These are phyloP conservation scores for Eledone cirrhosa DNA, from an alignment of 2,888 invertebrate genomes.

Conservation along the genomic window DNA sequence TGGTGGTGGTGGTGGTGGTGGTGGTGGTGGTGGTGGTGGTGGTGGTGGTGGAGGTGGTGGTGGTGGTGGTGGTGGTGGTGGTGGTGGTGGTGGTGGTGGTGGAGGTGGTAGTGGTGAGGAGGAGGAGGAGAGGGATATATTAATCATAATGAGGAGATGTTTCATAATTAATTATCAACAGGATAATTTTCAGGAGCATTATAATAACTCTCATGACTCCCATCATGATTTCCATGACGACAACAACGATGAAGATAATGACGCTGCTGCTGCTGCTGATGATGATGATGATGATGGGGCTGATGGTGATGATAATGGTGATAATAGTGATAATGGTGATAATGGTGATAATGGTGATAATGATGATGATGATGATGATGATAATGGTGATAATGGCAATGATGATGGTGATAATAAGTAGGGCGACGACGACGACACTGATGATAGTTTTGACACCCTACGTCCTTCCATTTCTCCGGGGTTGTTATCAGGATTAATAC, in stretches of 20 bases:
- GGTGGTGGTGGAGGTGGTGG: background rate
- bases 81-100: background rate
- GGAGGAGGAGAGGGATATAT: background rate
- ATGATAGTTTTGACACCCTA: too few relatives aligned
- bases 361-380: background rate
- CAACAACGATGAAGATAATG: background rate
- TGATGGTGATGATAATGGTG: background rate
- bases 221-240: background rate
- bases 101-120: background rate
- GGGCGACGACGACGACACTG: too few relatives aligned
- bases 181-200: too few relatives aligned
- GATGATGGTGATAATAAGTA: too few relatives aligned
- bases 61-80: background rate
- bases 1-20: background rate
- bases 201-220: too few relatives aligned
- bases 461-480: too few relatives aligned
- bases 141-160: background rate
- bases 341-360: background rate
- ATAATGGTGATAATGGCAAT: background rate
- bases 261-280: background rate
- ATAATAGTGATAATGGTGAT: background rate
- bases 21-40: background rate
- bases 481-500: too few relatives aligned
- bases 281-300: background rate
- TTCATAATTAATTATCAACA: too few relatives aligned